phyloP scores from a whole-genome alignment of 2,797 vertebrate genomes.

The Myotis myotis region DNA sequence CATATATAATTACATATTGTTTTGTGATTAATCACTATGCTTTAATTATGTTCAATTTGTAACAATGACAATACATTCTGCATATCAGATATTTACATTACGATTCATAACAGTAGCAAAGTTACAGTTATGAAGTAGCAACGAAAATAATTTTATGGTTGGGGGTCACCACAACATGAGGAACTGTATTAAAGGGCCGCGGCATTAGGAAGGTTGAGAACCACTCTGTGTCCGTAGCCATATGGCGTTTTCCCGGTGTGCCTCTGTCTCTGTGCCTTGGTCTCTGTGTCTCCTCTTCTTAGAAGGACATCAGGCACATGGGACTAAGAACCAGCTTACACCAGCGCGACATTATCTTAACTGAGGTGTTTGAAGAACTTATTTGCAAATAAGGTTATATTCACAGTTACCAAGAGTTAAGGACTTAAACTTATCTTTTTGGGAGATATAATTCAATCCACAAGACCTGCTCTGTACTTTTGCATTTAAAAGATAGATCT shows the following conservation, averaged over 20 bases:
- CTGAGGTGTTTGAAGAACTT: background rate
- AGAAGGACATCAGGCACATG: background rate
- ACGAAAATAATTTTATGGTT: too few relatives aligned
- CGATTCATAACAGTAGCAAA: too few relatives aligned
- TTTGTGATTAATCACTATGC: too few relatives aligned
- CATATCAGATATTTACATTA: too few relatives aligned
- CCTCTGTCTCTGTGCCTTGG: background rate
- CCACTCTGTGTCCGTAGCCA: background rate
- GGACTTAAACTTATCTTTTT: background rate
- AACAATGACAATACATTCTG: too few relatives aligned
- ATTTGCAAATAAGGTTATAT: background rate
- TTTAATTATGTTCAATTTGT: too few relatives aligned
- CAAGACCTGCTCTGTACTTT: background rate
- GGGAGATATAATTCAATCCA: background rate
- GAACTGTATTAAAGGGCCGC: too few relatives aligned
- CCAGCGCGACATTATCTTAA: background rate
- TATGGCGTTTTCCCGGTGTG: background rate
- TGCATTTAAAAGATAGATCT: background rate
- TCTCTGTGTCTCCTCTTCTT: background rate
- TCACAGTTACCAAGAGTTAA: background rate
- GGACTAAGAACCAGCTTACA: background rate
- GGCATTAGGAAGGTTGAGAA: too few relatives aligned
- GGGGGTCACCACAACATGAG: too few relatives aligned
- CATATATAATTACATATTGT: too few relatives aligned
- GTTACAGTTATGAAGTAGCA: too few relatives aligned